phyloP scores from a whole-genome alignment of 2,113 vertebrate genomes.

The Tichodroma muraria region DNA sequence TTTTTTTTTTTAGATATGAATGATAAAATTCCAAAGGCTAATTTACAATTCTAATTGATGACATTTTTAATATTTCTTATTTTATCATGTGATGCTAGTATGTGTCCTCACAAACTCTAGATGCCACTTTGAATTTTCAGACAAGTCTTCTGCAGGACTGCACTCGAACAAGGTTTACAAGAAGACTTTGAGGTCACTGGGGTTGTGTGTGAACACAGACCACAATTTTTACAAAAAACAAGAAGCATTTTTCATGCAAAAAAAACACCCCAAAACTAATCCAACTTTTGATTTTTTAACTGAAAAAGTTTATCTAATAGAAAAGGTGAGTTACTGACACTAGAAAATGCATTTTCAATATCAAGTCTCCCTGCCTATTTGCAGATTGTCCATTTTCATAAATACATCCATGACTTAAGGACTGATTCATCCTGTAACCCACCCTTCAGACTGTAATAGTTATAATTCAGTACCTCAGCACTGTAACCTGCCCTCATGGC shows the following conservation, averaged over 20 bases:
- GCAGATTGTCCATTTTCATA: neutral
- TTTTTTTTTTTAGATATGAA: neutral
- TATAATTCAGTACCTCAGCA: neutral
- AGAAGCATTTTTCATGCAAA: neutral
- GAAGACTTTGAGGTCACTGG: neutral
- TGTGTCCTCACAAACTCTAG: neutral
- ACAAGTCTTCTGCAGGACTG: neutral
- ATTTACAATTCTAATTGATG: neutral
- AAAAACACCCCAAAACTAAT: fast-evolving
- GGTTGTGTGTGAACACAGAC: neutral
- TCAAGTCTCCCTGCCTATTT: neutral
- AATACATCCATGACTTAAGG: neutral
- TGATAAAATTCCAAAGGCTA: neutral
- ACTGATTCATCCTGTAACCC: neutral
- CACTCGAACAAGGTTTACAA: neutral
- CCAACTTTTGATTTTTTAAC: neutral
- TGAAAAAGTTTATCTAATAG: neutral
- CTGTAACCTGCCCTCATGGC: neutral
- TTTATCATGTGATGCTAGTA: neutral
- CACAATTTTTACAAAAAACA: neutral
- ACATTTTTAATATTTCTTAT: neutral
- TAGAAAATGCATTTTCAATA: neutral
- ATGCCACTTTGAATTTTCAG: neutral
- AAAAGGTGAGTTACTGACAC: neutral
- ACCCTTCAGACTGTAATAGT: neutral